These are phyloP conservation scores for Istiophorus platypterus DNA, from an alignment of 2,113 vertebrate genomes.

Conservation along the genomic window DNA sequence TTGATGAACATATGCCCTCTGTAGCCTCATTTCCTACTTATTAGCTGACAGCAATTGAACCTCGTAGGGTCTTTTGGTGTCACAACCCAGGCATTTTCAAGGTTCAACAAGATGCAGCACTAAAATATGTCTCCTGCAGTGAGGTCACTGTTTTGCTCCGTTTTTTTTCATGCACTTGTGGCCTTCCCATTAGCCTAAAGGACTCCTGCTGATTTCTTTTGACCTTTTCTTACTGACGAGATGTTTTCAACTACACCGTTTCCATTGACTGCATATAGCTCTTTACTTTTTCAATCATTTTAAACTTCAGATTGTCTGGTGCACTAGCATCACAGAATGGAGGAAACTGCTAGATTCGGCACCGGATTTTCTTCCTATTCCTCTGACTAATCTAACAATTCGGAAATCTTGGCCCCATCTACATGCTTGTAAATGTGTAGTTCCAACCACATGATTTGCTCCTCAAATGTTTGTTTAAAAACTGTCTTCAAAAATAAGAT, in stretches of 20 bases:
- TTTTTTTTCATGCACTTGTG: conserved; percentile 43
- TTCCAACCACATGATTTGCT: conserved; percentile 5
- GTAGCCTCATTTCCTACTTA: conserved; percentile 32
- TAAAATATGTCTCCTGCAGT: conserved; percentile 22
- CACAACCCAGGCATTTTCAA: conserved; percentile 44
- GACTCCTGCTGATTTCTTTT: conserved; percentile 36
- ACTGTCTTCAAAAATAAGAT: neutral
- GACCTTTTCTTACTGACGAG: conserved; percentile 18
- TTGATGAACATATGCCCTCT: conserved; percentile 7
- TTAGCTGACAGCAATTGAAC: conserved; percentile 25
- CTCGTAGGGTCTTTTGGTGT: conserved; percentile 9
- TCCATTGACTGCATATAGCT: conserved; percentile 12
- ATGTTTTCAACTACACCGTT: conserved; percentile 41
- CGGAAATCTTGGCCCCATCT: neutral
- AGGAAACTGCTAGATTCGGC: neutral
- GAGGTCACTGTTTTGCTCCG: conserved; percentile 8
- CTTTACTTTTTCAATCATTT: conserved; percentile 17
- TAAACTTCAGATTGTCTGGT: neutral
- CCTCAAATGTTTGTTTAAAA: neutral
- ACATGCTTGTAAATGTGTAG: neutral
- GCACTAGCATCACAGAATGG: conserved; percentile 8
- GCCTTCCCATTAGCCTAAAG: conserved; percentile 34
- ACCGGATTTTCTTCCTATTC: neutral
- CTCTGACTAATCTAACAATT: neutral
- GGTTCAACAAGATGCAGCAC: conserved; percentile 54